These are phyloP conservation scores for Eutolmus rufibarbis DNA, from an alignment of 2,888 invertebrate species.

Conservation along the genomic window DNA sequence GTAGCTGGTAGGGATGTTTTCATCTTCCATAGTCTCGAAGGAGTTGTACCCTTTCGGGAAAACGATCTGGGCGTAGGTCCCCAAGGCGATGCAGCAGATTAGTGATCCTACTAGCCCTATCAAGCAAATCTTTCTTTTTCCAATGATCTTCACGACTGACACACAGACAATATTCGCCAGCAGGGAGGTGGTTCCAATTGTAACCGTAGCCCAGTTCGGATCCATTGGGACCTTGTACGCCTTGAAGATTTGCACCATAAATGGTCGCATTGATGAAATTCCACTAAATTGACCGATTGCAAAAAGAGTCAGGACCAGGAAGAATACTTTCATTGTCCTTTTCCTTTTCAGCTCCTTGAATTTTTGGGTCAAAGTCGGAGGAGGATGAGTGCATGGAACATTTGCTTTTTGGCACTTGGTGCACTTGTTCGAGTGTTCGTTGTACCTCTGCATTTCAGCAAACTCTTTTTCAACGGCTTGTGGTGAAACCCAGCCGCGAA, in stretches of 20 bases:
- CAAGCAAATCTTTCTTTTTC: constrained; percentile 65
- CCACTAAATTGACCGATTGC: constrained; percentile 66
- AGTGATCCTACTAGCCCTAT: constrained; percentile 63
- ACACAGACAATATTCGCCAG: constrained; percentile 62
- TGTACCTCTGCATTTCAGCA: constrained; percentile 49
- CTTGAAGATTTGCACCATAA: constrained; percentile 67
- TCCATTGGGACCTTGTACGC: constrained; percentile 56
- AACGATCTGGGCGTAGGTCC: constrained; percentile 60
- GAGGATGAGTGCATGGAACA: constrained; percentile 54
- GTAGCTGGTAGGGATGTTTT: constrained; percentile 23
- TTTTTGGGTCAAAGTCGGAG: constrained; percentile 52
- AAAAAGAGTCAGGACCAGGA: constrained; percentile 66
- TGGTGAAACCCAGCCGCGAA: constrained; percentile 61
- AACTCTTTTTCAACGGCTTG: constrained; percentile 50
- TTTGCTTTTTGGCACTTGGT: constrained; percentile 47
- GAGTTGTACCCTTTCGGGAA: constrained; percentile 63
- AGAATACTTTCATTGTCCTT: constrained; percentile 66
- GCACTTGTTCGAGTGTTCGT: constrained; percentile 48
- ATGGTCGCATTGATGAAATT: constrained; percentile 65
- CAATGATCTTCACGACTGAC: constrained; percentile 61
- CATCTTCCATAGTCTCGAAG: constrained; percentile 55
- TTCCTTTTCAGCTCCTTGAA: constrained; percentile 63
- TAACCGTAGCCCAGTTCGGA: constrained; percentile 65
- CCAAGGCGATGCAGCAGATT: constrained; percentile 62
- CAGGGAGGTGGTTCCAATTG: constrained; percentile 65